Percentiles rank a stretch among this genome's conserved stretches.
Evolutionary conservation across 2,888 invertebrate genomes (phyloP).

Genomic region (Lottia scabra): DNA sequence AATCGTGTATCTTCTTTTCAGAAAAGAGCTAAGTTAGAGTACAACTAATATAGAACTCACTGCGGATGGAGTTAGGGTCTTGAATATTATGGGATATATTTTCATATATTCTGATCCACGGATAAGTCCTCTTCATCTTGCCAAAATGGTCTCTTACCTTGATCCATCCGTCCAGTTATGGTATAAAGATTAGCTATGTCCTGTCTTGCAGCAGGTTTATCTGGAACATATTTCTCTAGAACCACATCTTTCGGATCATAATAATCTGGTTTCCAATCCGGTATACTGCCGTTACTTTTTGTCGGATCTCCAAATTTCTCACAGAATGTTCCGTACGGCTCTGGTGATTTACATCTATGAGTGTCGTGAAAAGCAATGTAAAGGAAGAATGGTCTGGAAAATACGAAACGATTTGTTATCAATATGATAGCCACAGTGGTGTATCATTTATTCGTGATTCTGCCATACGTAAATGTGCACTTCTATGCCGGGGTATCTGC

Average conservation of each 20-base stretch:
- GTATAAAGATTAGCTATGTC: conserved; percentile 92
- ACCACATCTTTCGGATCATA: conserved; percentile 86
- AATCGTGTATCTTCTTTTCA: too few species aligned
- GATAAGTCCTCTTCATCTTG: too few species aligned
- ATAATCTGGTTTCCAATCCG: conserved; percentile 88
- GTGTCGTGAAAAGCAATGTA: conserved; percentile 92
- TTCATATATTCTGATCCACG: too few species aligned
- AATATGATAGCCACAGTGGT: too few species aligned
- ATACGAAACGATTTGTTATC: not conserved
- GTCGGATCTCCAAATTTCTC: conserved; percentile 90
- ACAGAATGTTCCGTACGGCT: conserved; percentile 81
- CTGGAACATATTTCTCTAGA: conserved; percentile 83
- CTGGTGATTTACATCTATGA: conserved; percentile 86
- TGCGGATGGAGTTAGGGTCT: too few species aligned
- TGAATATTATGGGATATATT: too few species aligned
- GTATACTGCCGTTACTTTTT: conserved; percentile 83
- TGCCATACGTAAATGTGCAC: too few species aligned
- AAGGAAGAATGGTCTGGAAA: conserved; percentile 77
- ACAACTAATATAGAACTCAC: too few species aligned
- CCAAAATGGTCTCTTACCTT: too few species aligned
- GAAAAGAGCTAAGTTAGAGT: too few species aligned
- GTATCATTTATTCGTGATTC: too few species aligned
- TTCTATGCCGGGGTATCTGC: too few species aligned
- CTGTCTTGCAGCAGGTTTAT: conserved; percentile 83
- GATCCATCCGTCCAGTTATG: conserved; percentile 87